A percentile compares a stretch with the other conserved stretches of the same genome.
Evolutionary conservation across 2,113 vertebrate genomes (phyloP).

Genomic region (Dicerorhinus sumatrensis): DNA sequence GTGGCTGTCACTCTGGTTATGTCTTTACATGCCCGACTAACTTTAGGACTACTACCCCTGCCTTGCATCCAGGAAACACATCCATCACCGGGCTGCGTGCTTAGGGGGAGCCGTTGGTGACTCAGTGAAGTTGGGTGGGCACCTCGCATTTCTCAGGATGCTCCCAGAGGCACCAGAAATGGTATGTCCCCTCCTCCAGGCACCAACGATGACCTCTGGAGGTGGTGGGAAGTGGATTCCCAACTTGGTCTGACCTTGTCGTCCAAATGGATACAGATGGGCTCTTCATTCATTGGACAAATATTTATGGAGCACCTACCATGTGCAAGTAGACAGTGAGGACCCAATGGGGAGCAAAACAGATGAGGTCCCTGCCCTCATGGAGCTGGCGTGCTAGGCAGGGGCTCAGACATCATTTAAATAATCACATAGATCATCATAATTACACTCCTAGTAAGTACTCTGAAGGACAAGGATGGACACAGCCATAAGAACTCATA

Average conservation of each 20-base stretch:
- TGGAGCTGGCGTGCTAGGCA: not conserved
- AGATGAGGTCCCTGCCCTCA: not conserved
- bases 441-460: not conserved
- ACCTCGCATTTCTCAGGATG: not conserved
- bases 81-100: not conserved
- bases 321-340: not conserved
- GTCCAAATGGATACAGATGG: not conserved
- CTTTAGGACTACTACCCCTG: not conserved
- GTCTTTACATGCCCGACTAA: not conserved
- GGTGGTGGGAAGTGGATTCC: not conserved
- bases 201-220: not conserved
- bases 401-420: not conserved
- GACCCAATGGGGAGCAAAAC: not conserved
- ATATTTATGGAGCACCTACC: not conserved
- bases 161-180: not conserved
- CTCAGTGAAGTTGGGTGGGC: rapidly evolving
- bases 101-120: not conserved
- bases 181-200: not conserved
- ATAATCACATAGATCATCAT: not conserved
- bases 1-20: not conserved
- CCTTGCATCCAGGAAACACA: not conserved
- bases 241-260: not conserved
- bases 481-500: not conserved
- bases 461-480: not conserved
- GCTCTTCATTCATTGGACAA: not conserved